phyloP scores from a whole-genome alignment of 2,797 vertebrate species.

The Synaphobranchus kaupii region DNA sequence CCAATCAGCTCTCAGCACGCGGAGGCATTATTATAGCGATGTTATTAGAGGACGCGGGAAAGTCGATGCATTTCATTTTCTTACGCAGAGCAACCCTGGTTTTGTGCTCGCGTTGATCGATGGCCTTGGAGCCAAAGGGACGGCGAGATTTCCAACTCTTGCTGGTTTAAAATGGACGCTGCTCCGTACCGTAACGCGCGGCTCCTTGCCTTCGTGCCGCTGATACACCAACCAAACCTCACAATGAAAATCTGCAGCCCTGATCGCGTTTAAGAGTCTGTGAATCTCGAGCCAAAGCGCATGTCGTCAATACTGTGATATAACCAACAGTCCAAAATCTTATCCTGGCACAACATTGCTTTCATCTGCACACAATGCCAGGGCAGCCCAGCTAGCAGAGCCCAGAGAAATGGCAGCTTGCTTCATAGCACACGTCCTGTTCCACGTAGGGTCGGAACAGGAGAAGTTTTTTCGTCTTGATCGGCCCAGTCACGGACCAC shows the following conservation, averaged over 20 bases:
- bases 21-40: not conserved
- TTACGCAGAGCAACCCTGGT: not conserved
- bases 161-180: not conserved
- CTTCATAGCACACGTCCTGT: too few relatives aligned
- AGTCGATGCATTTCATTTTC: not conserved
- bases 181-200: not conserved
- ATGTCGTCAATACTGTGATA: not conserved
- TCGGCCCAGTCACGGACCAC: too few relatives aligned
- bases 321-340: not conserved
- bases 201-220: not conserved
- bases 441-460: too few relatives aligned
- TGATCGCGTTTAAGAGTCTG: not conserved
- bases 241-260: not conserved
- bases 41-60: not conserved
- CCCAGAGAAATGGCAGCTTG: too few relatives aligned
- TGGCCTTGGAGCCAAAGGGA: not conserved
- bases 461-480: too few relatives aligned
- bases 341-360: not conserved
- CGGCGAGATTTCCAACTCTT: not conserved
- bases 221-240: not conserved
- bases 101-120: not conserved
- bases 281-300: not conserved
- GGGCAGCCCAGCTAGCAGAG: too few relatives aligned
- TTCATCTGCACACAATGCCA: too few relatives aligned
- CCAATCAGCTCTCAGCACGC: not conserved